Base-by-base conservation (phyloP, 2,888 invertebrate species). In the Parnassius apollo region DNA sequence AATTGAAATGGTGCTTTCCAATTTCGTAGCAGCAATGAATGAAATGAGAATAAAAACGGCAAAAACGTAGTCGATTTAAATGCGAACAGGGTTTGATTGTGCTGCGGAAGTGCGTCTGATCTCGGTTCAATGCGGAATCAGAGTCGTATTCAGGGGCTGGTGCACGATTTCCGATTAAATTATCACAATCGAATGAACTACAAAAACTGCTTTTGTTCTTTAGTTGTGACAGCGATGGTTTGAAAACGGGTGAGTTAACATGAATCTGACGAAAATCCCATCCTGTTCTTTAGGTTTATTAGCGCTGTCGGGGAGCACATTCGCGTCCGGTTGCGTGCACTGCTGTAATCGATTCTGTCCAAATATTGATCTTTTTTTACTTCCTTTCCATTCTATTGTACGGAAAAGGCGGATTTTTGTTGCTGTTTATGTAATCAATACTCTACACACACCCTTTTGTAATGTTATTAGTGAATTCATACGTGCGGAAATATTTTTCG, bases 351-450 rank as follows among this genome's bases (percentile, higher is more conserved):
- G 82, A 85, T 86, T 84, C 85, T 88, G 90, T 89, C 90, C 76
- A 90, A 90, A 91, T 90, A 91, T 91, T 91, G 88, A 89, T 81
- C 81, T 84, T 88, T 88, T 88, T 89, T 88, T 86, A 78, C 79
- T 86, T 88, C 88, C 88, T 83, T 79, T 85, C 72, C 68, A 77
- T 82, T 83, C 72, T 76, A 76, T 76, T 67, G 69, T 71, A 78
- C 78, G 85, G 83, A 86, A 84, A 81, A 81, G 84, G 85, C 78
- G 78, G 79, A 80, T 80, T 83, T 81, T 77, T 78, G 75, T 77
- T 69, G 73, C 77, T 75, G 77, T 77, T 69, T 71, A 72, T 69
- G 83, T 81, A 85, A 85, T 85, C 81, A 81, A 88, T 85, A 82
- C 80, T 69, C 71, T 69, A 71, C 66, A 72, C 71, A 75, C 81